These are phyloP conservation scores for Loris lydekkerianus DNA, from an alignment of 2,797 vertebrate species.

Conservation along the genomic window DNA sequence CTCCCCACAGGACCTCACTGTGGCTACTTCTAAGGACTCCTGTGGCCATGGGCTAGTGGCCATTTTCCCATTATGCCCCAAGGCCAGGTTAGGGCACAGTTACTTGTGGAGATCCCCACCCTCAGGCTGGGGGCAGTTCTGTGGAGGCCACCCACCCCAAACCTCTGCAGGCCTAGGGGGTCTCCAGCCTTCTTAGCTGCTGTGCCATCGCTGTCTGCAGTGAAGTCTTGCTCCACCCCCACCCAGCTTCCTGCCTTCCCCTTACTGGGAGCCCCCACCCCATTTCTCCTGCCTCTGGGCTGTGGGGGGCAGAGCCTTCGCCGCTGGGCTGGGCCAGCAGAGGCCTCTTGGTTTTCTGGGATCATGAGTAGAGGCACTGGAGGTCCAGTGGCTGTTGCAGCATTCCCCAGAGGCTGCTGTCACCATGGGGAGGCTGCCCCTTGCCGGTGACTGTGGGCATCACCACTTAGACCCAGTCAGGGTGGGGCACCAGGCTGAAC, in stretches of 20 bases:
- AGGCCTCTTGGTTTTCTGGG: neutral
- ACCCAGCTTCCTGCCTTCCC: neutral
- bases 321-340: neutral
- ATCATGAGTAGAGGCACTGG: neutral
- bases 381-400: neutral
- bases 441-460: neutral
- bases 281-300: neutral
- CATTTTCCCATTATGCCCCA: rapidly evolving
- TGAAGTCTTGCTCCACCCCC: neutral
- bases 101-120: neutral
- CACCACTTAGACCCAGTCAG: neutral
- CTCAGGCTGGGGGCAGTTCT: neutral
- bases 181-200: neutral
- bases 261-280: too few relatives aligned
- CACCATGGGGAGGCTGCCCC: neutral
- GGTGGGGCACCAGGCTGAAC: neutral
- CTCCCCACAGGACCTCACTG: neutral
- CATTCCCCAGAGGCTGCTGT: neutral
- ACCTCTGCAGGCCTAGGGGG: neutral
- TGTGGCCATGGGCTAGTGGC: neutral
- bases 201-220: neutral
- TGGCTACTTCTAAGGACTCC: neutral
- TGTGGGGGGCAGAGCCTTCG: neutral
- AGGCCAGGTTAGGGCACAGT: neutral
- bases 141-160: too few relatives aligned